Conservation (phyloP, 2,888 invertebrate species). For the Tortrix viridana region DNA sequence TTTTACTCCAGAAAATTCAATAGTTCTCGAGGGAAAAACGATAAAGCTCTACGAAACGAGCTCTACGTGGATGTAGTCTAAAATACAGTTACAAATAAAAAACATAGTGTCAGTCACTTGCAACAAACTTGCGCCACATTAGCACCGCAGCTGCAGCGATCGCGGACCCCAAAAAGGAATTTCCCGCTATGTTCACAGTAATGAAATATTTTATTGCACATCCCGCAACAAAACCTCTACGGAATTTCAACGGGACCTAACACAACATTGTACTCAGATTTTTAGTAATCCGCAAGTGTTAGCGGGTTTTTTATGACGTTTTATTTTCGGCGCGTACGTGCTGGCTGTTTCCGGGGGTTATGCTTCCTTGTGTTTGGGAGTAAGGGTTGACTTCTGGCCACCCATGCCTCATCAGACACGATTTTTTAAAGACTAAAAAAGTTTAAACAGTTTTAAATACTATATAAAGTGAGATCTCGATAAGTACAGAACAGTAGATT, state of each 20-base stretch:
- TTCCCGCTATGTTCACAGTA: constrained; percentile 62
- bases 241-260: constrained; percentile 60
- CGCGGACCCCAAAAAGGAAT: constrained; percentile 30
- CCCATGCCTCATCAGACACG: too few relatives aligned
- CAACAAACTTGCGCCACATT: constrained; percentile 33
- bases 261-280: constrained; percentile 75
- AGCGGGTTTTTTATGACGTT: constrained; percentile 54
- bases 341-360: constrained; percentile 19
- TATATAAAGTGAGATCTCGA: too few relatives aligned
- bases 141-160: constrained; percentile 29
- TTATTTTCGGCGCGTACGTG: constrained; percentile 48
- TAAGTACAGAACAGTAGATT: too few relatives aligned
- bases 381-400: neutral
- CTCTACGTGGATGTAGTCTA: too few relatives aligned
- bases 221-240: constrained; percentile 58
- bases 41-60: too few relatives aligned
- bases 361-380: constrained; percentile 19
- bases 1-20: too few relatives aligned
- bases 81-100: neutral
- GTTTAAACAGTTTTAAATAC: too few relatives aligned
- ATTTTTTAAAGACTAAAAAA: too few relatives aligned
- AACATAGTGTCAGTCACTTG: neutral
- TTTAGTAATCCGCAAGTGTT: constrained; percentile 68
- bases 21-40: too few relatives aligned
- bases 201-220: constrained; percentile 78